Evolutionary conservation across 1,140 invertebrate genomes (phyloP).

Genomic region (Drosophila arizonae): DNA sequence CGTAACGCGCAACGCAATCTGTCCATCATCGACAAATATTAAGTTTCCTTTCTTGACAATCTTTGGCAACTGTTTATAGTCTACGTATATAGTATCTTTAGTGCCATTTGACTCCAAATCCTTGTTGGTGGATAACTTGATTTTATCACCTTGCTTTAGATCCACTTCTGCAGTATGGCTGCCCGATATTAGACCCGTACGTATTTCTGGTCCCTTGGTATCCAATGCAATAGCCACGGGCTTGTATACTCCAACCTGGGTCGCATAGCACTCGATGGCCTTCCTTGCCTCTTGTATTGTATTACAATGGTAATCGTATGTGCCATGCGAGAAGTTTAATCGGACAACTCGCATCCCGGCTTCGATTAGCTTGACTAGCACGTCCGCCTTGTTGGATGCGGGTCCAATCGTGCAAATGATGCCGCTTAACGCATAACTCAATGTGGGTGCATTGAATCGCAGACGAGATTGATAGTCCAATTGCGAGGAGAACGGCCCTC

Average conservation of each 20-base stretch:
- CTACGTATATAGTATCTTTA: conserved; percentile 87
- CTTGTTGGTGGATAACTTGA: conserved; percentile 94
- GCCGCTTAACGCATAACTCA: conserved; percentile 92
- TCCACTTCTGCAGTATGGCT: conserved; percentile 91
- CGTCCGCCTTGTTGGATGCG: conserved; percentile 91
- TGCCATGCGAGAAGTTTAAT: conserved; percentile 98
- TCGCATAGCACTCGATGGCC: conserved; percentile 90
- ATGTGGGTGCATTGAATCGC: conserved; percentile 92
- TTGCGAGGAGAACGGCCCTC: conserved; percentile 51
- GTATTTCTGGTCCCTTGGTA: conserved; percentile 98
- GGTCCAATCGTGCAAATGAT: conserved; percentile 96
- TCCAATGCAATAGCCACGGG: conserved; percentile 93
- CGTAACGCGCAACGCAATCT: conserved; percentile 95
- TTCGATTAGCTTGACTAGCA: conserved; percentile 96
- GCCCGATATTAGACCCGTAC: conserved; percentile 95
- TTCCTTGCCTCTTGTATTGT: conserved; percentile 93
- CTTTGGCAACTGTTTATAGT: conserved; percentile 96
- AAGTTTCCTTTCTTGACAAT: conserved; percentile 92
- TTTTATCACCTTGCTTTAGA: conserved; percentile 87
- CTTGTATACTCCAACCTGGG: conserved; percentile 82
- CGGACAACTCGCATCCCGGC: conserved; percentile 98
- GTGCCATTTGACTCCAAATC: conserved; percentile 90
- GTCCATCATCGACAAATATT: conserved; percentile 97
- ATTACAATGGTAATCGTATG: conserved; percentile 95
- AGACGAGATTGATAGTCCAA: conserved; percentile 96